A percentile compares a stretch with the other conserved stretches of the same genome.
These are phyloP conservation scores for Malacosoma neustria DNA, from an alignment of 2,888 invertebrate species.

Conservation along the genomic window DNA sequence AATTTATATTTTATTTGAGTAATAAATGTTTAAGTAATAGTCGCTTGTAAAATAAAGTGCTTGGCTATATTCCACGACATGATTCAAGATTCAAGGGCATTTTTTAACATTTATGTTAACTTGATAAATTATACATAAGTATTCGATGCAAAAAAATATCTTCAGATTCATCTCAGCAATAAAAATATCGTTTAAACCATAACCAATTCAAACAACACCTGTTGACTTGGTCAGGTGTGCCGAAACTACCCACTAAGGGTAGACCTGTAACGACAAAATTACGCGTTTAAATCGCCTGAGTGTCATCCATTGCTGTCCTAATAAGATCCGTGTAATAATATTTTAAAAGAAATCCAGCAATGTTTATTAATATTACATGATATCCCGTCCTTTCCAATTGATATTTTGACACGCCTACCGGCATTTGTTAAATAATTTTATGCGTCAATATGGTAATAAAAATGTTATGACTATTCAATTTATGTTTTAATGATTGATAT, in stretches of 20 bases:
- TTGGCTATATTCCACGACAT: too few species aligned
- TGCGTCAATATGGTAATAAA: neutral
- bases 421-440: conserved; percentile 27
- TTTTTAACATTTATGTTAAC: too few species aligned
- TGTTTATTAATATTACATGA: too few species aligned
- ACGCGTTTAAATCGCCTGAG: neutral
- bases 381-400: too few species aligned
- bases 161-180: conserved; percentile 19
- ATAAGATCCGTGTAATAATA: neutral
- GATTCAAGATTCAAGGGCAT: too few species aligned
- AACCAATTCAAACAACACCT: conserved; percentile 29
- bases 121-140: too few species aligned
- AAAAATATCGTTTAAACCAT: conserved; percentile 17
- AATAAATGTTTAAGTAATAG: too few species aligned
- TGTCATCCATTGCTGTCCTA: neutral
- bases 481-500: neutral
- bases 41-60: too few species aligned
- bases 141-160: conserved; percentile 20
- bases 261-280: neutral
- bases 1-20: too few species aligned
- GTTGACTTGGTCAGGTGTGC: conserved; percentile 46
- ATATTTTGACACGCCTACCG: conserved; percentile 34
- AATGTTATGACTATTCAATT: neutral
- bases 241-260: conserved; percentile 20
- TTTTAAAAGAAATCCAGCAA: neutral